phyloP scores from a whole-genome alignment of 2,888 invertebrate species.

The Stictocephala bisonia region DNA sequence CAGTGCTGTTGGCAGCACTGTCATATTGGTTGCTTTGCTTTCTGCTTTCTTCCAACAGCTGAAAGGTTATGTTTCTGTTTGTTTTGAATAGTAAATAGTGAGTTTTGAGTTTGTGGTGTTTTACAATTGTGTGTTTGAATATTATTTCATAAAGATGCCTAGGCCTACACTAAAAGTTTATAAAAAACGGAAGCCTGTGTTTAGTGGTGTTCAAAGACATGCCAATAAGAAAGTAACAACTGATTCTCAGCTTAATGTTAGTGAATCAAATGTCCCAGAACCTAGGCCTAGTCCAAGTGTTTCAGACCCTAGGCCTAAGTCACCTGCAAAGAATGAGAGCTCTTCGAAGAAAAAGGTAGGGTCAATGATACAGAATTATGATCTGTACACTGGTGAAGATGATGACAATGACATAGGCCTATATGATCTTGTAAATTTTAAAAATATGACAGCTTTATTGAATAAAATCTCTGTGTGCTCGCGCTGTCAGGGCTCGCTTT shows the following conservation, averaged over 20 bases:
- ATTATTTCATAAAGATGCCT: constrained; percentile 8
- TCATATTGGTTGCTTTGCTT: background rate
- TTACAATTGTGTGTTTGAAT: background rate
- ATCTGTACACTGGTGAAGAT: constrained; percentile 7
- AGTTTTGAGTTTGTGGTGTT: background rate
- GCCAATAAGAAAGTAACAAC: background rate
- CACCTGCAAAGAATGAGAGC: constrained; percentile 6
- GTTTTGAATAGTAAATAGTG: background rate
- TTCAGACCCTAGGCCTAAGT: constrained; percentile 1
- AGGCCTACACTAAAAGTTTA: constrained; percentile 24
- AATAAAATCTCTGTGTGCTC: constrained; percentile 25
- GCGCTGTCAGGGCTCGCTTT: constrained; percentile 25
- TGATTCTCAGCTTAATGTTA: background rate
- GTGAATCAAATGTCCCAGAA: background rate
- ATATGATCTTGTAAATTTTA: too few species aligned
- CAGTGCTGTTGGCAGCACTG: background rate
- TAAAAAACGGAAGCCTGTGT: constrained; percentile 30
- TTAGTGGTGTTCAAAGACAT: constrained; percentile 18
- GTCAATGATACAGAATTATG: background rate
- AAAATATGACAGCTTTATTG: background rate
- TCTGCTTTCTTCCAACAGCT: constrained; percentile 5
- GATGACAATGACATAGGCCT: background rate
- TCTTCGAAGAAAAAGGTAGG: constrained; percentile 24
- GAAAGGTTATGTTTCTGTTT: background rate
- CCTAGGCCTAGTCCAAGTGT: background rate